phyloP scores from a whole-genome alignment of 2,797 vertebrate species.

The Betta splendens region DNA sequence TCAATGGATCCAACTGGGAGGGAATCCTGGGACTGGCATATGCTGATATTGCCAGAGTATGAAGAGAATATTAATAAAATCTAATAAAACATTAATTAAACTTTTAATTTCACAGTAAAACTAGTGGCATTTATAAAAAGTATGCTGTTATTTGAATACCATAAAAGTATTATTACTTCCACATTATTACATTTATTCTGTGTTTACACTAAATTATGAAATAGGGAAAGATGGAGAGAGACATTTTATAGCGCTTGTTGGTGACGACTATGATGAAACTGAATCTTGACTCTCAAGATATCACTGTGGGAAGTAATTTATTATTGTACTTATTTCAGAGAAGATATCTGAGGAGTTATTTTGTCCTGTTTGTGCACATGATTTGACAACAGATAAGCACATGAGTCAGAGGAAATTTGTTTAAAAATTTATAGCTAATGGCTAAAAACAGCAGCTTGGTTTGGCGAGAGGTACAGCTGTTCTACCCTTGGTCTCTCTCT shows the following conservation, averaged over 20 bases:
- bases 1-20: slow-evolving; percentile 99
- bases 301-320: too few relatives aligned
- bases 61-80: slow-evolving; percentile 8
- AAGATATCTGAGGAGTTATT: too few relatives aligned
- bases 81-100: too few relatives aligned
- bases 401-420: background rate
- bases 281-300: too few relatives aligned
- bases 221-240: background rate
- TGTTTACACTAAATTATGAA: background rate
- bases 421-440: slow-evolving; percentile 1
- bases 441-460: slow-evolving; percentile 8
- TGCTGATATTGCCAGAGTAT: slow-evolving; percentile 94
- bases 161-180: too few relatives aligned
- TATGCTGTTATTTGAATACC: too few relatives aligned
- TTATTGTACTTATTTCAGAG: too few relatives aligned
- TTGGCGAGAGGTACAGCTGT: background rate
- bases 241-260: background rate
- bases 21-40: slow-evolving; percentile 97
- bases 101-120: too few relatives aligned
- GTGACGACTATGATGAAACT: background rate
- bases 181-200: too few relatives aligned
- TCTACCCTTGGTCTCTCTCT: slow-evolving; percentile 7
- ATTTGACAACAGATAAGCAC: background rate
- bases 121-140: too few relatives aligned
- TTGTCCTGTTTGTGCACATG: background rate